Base-by-base conservation (phyloP, 1,140 invertebrate species). In the Brachionus koreanus region DNA sequence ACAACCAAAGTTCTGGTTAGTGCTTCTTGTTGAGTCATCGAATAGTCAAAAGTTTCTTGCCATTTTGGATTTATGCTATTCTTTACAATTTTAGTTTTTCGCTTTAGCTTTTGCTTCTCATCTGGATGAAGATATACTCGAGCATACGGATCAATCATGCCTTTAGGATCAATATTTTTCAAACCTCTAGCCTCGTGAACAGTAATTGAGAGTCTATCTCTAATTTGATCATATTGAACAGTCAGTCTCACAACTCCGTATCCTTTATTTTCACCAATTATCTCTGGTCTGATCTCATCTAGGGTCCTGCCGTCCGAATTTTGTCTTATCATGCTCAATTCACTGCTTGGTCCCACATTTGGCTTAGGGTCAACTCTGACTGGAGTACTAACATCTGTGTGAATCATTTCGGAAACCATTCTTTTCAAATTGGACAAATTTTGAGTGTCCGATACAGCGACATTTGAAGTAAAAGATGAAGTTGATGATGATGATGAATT, bases 31-130 rank as follows among this genome's bases (percentile, higher is more conserved):
- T 42, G 33, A 3, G 49, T 42, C 76, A 79, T 79, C 57, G 76
- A 43, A 63, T 79, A 79, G 13, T 89, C 87, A 86, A 87, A 88
- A 23, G 84, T 84, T 72, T 86, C 81, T 74, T 88, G 86, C 96
- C 96, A 98, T 85, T 94, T 93, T 13, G 96, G 96, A 90, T 95
- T 93, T 13, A 97, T 91, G 83, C 93, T 94, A 87, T 96, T 97
- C 85, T 95, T 92, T 84, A 97, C 96, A 7, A 93, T 94, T 85
- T 92, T 91, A 0, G 95, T 97, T 23, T 75, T 97, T 35, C 94
- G 91, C 88, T 97, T 97, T 0, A 92, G 92, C 84, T 94, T 93
- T 87, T 94, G 94, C 25, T 92, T 85, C 39, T 85, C 85, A 83
- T 95, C 95, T 0, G 95, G 95, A 46, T 96, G 88, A 46, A 98